Evolutionary conservation across 2,113 vertebrate genomes (phyloP).

Genomic region (Actenoides lindsayi): DNA sequence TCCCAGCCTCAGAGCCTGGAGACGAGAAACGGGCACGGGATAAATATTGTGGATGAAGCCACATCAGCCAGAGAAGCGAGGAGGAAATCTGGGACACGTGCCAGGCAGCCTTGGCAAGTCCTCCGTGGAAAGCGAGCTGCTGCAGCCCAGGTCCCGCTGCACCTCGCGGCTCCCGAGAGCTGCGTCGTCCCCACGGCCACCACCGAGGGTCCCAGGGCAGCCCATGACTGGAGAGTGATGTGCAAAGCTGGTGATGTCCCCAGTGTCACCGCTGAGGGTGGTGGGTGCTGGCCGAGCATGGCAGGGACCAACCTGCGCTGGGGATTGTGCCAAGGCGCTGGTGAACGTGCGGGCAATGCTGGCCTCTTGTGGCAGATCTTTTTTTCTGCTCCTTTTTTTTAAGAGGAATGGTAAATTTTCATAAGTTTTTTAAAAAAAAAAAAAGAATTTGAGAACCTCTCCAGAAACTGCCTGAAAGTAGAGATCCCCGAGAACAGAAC

Average conservation of each 20-base stretch:
- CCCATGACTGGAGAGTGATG: fast-evolving
- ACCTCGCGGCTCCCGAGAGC: fast-evolving
- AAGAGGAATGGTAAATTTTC: fast-evolving
- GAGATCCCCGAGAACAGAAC: fast-evolving
- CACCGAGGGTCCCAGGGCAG: background rate
- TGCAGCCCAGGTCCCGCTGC: fast-evolving
- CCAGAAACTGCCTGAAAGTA: background rate
- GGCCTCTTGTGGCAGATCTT: constrained; percentile 37
- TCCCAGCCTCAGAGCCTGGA: fast-evolving
- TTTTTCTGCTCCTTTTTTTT: fast-evolving
- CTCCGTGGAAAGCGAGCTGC: background rate
- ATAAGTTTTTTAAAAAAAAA: too few relatives aligned
- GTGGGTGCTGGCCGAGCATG: fast-evolving
- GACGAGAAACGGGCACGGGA: background rate
- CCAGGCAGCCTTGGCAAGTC: background rate
- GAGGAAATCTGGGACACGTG: fast-evolving
- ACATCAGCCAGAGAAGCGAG: fast-evolving
- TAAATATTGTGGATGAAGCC: fast-evolving
- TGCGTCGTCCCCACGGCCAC: background rate
- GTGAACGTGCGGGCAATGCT: background rate
- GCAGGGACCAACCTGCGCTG: fast-evolving
- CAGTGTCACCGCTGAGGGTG: background rate
- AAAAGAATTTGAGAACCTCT: background rate
- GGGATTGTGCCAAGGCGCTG: fast-evolving
- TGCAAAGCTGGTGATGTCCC: background rate